These are phyloP conservation scores for Diaprepes abbreviatus DNA, from an alignment of 2,888 invertebrate genomes.

Conservation along the genomic window DNA sequence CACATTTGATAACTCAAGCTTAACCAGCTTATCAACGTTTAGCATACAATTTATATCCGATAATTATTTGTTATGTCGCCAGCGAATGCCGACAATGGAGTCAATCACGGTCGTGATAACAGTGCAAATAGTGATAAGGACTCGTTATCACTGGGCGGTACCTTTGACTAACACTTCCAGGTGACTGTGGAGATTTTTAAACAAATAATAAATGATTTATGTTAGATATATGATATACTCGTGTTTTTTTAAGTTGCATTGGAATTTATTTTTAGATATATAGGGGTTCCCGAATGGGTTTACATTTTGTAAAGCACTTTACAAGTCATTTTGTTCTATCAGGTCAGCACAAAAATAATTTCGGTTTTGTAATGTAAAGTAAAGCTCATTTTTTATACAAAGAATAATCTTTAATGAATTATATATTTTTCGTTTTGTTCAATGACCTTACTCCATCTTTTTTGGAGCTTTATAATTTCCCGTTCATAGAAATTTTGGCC, in stretches of 20 bases:
- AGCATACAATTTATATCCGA: slow-evolving; percentile 29
- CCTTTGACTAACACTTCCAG: slow-evolving; percentile 43
- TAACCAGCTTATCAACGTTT: slow-evolving; percentile 32
- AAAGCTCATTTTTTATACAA: no score
- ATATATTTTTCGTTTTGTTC: no score
- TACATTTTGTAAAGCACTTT: no score
- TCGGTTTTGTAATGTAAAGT: no score
- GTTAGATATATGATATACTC: background rate
- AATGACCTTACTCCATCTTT: no score
- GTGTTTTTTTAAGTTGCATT: background rate
- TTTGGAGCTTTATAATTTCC: no score
- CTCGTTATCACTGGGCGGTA: slow-evolving; percentile 55
- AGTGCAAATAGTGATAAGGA: slow-evolving; percentile 60
- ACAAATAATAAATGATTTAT: slow-evolving; percentile 20
- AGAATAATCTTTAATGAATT: no score
- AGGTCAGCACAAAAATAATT: no score
- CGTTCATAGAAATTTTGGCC: no score
- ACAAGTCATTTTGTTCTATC: no score
- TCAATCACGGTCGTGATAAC: slow-evolving; percentile 63
- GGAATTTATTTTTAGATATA: background rate
- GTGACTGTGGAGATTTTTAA: slow-evolving; percentile 32
- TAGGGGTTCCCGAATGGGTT: no score
- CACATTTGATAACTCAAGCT: slow-evolving; percentile 26
- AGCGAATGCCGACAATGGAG: slow-evolving; percentile 63
- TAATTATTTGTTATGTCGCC: slow-evolving; percentile 43